Conservation (phyloP, 2,888 invertebrate species). For the Phengaris alcon region DNA sequence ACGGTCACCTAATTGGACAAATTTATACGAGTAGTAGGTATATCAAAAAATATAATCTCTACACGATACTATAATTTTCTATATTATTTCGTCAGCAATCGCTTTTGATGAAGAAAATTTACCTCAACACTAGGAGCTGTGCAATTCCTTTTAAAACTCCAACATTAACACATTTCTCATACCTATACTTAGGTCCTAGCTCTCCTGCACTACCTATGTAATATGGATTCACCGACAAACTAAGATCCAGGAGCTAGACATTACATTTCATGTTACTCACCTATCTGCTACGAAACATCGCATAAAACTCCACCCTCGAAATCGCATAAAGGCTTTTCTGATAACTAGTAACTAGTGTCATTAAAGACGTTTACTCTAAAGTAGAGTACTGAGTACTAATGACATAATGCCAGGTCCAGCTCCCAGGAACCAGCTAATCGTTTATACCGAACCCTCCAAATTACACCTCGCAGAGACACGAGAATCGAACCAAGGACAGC, state of each 20-base stretch:
- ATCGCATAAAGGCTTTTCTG: background rate
- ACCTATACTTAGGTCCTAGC: no score
- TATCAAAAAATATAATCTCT: background rate
- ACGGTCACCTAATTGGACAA: background rate
- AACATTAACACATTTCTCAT: no score
- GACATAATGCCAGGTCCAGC: slow-evolving; percentile 70
- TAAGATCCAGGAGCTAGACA: no score
- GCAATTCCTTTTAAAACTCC: no score
- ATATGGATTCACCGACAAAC: no score
- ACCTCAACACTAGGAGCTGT: no score
- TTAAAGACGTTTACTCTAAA: background rate
- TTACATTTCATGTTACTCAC: no score
- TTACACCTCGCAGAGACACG: slow-evolving; percentile 74
- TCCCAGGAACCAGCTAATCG: slow-evolving; percentile 76
- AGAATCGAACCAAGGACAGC: slow-evolving; percentile 74
- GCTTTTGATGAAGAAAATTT: no score
- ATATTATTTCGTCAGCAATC: background rate
- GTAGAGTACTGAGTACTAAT: slow-evolving; percentile 52
- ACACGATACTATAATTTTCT: background rate
- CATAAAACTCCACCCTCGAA: background rate
- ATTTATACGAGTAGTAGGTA: background rate
- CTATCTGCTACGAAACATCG: no score
- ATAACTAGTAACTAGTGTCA: background rate
- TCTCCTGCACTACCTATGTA: no score
- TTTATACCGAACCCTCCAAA: slow-evolving; percentile 72